These are phyloP conservation scores for Dendroctonus valens DNA, from an alignment of 1,140 invertebrate species.

Conservation along the genomic window DNA sequence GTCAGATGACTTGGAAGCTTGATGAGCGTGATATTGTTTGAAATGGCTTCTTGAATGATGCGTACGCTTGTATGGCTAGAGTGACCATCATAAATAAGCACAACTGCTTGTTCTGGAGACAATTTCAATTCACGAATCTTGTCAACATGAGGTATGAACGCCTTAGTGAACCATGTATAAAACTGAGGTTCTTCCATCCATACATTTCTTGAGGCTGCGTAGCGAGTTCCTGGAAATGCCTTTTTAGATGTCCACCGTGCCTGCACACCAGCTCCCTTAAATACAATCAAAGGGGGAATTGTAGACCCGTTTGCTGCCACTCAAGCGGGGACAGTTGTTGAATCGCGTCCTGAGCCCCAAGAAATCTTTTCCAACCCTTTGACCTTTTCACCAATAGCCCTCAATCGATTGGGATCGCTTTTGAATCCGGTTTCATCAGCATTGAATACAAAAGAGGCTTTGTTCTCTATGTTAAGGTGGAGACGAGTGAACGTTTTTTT, in stretches of 20 bases:
- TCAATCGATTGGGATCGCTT: constrained; percentile 22
- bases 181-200: constrained; percentile 47
- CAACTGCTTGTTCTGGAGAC: constrained; percentile 17
- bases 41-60: constrained; percentile 27
- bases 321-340: constrained; percentile 43
- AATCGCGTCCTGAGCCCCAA: constrained; percentile 41
- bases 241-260: constrained; percentile 41
- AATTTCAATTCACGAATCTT: constrained; percentile 10
- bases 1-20: constrained; percentile 34
- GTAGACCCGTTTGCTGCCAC: constrained; percentile 40
- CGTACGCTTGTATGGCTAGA: constrained; percentile 25
- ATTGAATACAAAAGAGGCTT: constrained; percentile 33
- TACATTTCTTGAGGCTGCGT: constrained; percentile 43
- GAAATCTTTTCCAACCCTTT: constrained; percentile 36
- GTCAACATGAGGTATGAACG: constrained; percentile 30
- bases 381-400: constrained; percentile 40
- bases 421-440: constrained; percentile 28
- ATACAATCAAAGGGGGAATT: constrained; percentile 45
- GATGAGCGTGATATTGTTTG: constrained; percentile 21
- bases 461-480: constrained; percentile 1
- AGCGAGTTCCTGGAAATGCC: constrained; percentile 42
- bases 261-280: constrained; percentile 43
- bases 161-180: constrained; percentile 39
- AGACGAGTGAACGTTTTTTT: constrained; percentile 10
- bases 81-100: constrained; percentile 32